A percentile compares a stretch with the other conserved stretches of the same genome.
Evolutionary conservation across 1,140 invertebrate species (phyloP).

Genomic region (Pogonomyrmex barbatus): DNA sequence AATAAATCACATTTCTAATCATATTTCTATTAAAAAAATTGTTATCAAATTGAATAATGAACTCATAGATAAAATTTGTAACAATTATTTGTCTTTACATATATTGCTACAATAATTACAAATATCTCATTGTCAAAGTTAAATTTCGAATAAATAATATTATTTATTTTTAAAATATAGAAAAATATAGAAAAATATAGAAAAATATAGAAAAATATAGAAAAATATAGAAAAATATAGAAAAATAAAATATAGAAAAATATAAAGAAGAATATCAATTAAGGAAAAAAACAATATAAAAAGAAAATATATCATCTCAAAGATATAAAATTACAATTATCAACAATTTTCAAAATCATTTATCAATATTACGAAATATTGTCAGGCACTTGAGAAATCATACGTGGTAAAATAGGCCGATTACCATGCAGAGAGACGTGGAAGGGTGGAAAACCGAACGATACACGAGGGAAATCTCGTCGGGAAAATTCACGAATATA

Average conservation of each 20-base stretch:
- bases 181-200: neutral
- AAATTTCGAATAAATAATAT: neutral
- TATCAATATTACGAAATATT: constrained; percentile 6
- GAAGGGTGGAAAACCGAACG: constrained; percentile 29
- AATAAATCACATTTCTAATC: neutral
- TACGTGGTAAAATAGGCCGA: constrained; percentile 30
- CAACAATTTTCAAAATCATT: constrained; percentile 2
- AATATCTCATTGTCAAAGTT: constrained; percentile 7
- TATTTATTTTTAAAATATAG: no score
- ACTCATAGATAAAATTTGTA: constrained; percentile 14
- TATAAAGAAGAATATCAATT: neutral
- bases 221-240: neutral
- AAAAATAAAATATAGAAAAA: no score
- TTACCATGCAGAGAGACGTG: constrained; percentile 40
- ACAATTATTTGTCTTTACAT: neutral
- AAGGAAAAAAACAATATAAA: neutral
- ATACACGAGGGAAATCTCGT: constrained; percentile 48
- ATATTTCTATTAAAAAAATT: neutral
- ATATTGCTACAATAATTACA: neutral
- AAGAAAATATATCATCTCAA: neutral
- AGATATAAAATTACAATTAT: neutral
- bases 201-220: neutral
- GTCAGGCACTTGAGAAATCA: constrained; percentile 26
- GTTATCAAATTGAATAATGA: constrained; percentile 6
- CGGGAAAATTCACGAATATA: constrained; percentile 49